These are phyloP conservation scores for Eutolmus rufibarbis DNA, from an alignment of 2,888 invertebrate genomes.

Conservation along the genomic window DNA sequence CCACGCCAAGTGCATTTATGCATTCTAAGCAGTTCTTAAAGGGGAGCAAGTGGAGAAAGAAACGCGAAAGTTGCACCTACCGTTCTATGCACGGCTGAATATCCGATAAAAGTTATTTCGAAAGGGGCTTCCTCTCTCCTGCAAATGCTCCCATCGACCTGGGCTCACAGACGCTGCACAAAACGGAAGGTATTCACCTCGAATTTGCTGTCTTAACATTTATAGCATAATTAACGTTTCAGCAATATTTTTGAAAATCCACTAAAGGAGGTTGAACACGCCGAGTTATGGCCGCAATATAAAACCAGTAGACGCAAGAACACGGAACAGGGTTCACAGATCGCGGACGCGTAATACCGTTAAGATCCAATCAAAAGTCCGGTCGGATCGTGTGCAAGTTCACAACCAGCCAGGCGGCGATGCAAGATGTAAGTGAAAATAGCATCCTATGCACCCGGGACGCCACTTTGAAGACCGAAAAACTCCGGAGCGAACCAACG, in stretches of 20 bases:
- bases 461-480: not conserved
- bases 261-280: not conserved
- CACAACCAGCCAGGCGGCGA: not conserved
- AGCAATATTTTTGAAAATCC: not conserved
- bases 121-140: not conserved
- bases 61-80: not conserved
- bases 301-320: constrained; percentile 40
- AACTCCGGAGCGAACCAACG: constrained; percentile 14
- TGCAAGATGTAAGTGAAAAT: not conserved
- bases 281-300: not conserved
- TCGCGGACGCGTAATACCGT: constrained; percentile 62
- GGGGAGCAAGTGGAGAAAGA: not conserved
- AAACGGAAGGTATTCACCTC: not conserved
- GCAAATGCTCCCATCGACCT: not conserved
- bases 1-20: not conserved
- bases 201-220: not conserved
- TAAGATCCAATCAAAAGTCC: constrained; percentile 58
- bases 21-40: not conserved
- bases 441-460: not conserved
- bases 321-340: constrained; percentile 33
- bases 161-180: not conserved
- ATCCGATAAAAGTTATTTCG: not conserved
- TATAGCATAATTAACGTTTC: not conserved
- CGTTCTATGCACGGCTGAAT: not conserved
- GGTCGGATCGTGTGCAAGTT: constrained; percentile 12